Evolutionary conservation across 2,797 vertebrate genomes (phyloP).

Genomic region (Sphaeramia orbicularis): DNA sequence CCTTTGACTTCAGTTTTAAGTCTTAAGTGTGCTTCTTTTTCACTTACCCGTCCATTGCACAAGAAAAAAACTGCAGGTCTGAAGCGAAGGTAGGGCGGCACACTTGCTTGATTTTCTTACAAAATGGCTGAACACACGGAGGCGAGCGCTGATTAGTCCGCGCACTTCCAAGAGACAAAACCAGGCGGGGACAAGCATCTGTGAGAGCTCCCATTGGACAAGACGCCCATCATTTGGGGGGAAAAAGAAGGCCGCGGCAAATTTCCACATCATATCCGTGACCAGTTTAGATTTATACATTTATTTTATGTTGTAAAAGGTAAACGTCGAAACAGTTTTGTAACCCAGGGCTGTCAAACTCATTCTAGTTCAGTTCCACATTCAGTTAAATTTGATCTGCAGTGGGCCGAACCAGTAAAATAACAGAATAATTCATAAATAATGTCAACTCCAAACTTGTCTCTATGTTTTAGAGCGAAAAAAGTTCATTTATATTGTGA

Average conservation of each 20-base stretch:
- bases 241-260: constrained; percentile 72
- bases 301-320: too few relatives aligned
- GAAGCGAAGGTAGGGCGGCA: constrained; percentile 82
- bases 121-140: constrained; percentile 86
- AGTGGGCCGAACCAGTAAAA: too few relatives aligned
- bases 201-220: constrained; percentile 70
- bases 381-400: too few relatives aligned
- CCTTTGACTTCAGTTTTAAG: constrained; percentile 22
- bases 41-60: constrained; percentile 99
- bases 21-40: constrained; percentile 63
- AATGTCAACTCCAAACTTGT: too few relatives aligned
- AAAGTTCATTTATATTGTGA: too few relatives aligned
- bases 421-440: too few relatives aligned
- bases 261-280: constrained; percentile 57
- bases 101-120: constrained; percentile 84
- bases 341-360: too few relatives aligned
- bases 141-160: constrained; percentile 82
- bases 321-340: too few relatives aligned
- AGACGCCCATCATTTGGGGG: constrained; percentile 58
- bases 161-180: constrained; percentile 51
- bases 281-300: too few relatives aligned
- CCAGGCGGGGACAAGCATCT: constrained; percentile 64
- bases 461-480: too few relatives aligned
- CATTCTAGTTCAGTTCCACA: too few relatives aligned
- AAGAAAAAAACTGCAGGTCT: constrained; percentile 91